Conservation (phyloP, 1,140 invertebrate species). For the Paralvinella palmiformis region DNA sequence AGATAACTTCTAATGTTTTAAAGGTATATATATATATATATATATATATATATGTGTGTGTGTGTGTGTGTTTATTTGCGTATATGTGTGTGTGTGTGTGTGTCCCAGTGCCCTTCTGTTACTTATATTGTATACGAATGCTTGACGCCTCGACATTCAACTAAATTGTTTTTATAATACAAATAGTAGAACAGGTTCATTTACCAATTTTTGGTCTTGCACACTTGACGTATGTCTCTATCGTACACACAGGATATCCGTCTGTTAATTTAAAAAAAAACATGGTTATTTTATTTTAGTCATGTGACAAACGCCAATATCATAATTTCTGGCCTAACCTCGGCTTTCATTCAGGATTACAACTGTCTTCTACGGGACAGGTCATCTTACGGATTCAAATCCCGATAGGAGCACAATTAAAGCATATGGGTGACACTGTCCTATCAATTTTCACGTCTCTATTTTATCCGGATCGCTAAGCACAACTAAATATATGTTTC, state of each 20-base stretch:
- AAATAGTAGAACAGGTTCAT: not conserved
- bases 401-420: no score
- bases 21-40: not conserved
- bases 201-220: not conserved
- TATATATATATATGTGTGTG: not conserved
- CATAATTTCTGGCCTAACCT: not conserved
- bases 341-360: not conserved
- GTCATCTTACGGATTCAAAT: no score
- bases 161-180: not conserved
- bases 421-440: no score
- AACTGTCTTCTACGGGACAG: no score
- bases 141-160: not conserved
- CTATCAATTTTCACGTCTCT: no score
- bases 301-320: not conserved
- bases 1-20: not conserved
- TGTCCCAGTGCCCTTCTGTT: no score
- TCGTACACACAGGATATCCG: not conserved
- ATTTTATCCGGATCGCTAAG: no score
- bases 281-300: not conserved
- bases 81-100: not conserved
- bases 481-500: no score
- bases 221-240: not conserved
- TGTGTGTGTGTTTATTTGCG: not conserved
- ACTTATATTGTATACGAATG: no score
- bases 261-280: not conserved